Base-by-base conservation (phyloP, 2,888 invertebrate genomes). In the Yponomeuta malinellus region DNA sequence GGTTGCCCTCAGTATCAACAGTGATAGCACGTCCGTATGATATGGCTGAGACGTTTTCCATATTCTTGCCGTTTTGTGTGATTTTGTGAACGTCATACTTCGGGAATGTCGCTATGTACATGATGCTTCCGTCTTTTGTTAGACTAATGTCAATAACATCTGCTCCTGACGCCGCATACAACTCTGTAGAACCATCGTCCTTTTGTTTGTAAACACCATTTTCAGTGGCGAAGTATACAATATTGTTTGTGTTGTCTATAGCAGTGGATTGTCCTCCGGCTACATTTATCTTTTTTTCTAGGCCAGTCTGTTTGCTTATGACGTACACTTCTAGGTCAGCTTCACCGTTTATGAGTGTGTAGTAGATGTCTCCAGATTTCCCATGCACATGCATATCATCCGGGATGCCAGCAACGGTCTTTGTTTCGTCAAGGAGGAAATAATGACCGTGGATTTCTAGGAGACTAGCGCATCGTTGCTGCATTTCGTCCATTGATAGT, bases 101-200 rank as follows among this genome's bases (percentile, higher is more conserved):
- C 0, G 92, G 92, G 90, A 90, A 92, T 0, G 92, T 92, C 0
- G 91, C 90, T 71, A 90, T 86, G 12, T 86, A 92, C 85, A 91
- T 86, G 0, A 79, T 75, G 0, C 72, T 73, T 0, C 90, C 91
- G 71, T 90, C 88, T 48, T 78, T 84, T 0, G 81, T 83, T 0
- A 88, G 83, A 0, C 90, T 85, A 9, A 88, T 77, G 71, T 91
- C 91, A 91, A 92, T 92, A 0, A 92, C 88, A 72, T 92, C 91
- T 80, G 90, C 90, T 2, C 89, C 89, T 48, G 85, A 76, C 73
- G 88, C 90, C 10, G 89, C 79, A 48, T 83, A 88, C 0, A 85
- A 73, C 74, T 88, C 87, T 5, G 85, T 80, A 6, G 85, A 81
- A 0, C 83, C 80, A 70, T 88, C 88, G 10, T 87, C 86, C 74